Evolutionary conservation across 2,888 invertebrate genomes (phyloP), one percentile per base, ranked within the genome.

Genomic region (Patella depressa): DNA sequence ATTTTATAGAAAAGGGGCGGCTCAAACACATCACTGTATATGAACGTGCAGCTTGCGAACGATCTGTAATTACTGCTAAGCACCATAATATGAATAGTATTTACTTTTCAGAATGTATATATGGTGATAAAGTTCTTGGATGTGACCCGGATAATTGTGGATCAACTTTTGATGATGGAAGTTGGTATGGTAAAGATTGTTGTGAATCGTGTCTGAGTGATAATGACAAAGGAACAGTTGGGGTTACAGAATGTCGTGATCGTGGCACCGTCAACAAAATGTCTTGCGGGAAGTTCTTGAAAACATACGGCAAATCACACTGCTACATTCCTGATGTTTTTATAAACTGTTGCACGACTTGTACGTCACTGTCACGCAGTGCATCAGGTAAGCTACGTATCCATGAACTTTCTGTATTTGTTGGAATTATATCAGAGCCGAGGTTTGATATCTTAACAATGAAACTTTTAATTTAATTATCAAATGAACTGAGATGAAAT

Each of bases 121-220:
- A 85, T 53, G 88, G 88, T 3, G 86, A 88, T 78, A 73, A 84
- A 70, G 84, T 83, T n/a, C 71, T 82, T 57, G 85, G 84, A 14
- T 86, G 86, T 80, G 75, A 79, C 24, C 71, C 78, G 4, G 83
- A 81, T 79, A 84, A 84, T 69, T 86, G 86, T 74, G 72, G 72
- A 14, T 73, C 79, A 19, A 71, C 72, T 1, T 73, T 76, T n/a
- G 65, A 76, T 5, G 78, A 79, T 17, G 71, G 81, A n/a, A 79
- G 80, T 54, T 79, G 83, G 14, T 77, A 77, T 19, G 72, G 74
- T 15, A 72, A 73, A 3, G 82, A 86, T 34, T 86, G 86, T 73
- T 86, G 86, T 71, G 79, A 78, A 14, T 84, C 85, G 34, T 86
- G 86, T 75, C 69, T 79, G 12, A 78, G 76, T 29, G 83, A 82